Evolutionary conservation across 2,113 vertebrate species (phyloP), one percentile per base, ranked within the genome.

Genomic region (Genyomyrus donnyi): DNA sequence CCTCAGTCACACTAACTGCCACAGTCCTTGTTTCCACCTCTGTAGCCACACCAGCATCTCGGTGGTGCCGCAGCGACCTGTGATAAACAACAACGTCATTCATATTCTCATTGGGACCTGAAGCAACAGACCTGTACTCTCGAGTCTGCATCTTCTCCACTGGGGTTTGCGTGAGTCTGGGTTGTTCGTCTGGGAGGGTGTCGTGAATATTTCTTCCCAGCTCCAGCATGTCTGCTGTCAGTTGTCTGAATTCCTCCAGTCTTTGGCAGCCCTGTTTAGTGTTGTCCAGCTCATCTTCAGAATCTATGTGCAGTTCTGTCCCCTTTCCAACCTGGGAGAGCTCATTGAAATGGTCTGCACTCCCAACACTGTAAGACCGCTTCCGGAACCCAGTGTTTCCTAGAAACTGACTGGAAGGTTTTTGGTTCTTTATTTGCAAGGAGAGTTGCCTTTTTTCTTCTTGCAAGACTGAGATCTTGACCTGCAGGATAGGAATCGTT

Each of bases 401-500:
- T 0, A 94, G 90, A 0, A 93, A 96, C 90, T 97, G 95, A 9
- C 91, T 91, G 4, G 94, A 90, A 4, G 93, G 95, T 90, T 92
- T 96, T 90, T 97, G 96, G 88, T 90, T 96, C 93, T 97, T 97
- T 15, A 98, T 94, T 92, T 97, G 96, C 0, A 95, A 96, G 45
- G 94, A 93, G 90, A 99, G 93, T 87, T 98, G 97, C 90, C 97
- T 96, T 89, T 98, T 99, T 93, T 99, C 98, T 90, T 99, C 98
- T 91, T 98, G 98, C 89, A 99, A 95, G 88, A 98, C 97, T 1
- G 98, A 97, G 91, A 99, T 98, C 94, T 98, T 99, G 0, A 98
- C 98, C 93, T 98, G 97, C n/a, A 99, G 96, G 88, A 99, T 95
- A 0, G 98, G 98, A 92, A 99, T 99, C n/a, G 96, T 97, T 88